Percentiles rank a stretch among this genome's conserved stretches.
These are phyloP conservation scores for Laspeyria flexula DNA, from an alignment of 2,888 invertebrate genomes.

Conservation along the genomic window DNA sequence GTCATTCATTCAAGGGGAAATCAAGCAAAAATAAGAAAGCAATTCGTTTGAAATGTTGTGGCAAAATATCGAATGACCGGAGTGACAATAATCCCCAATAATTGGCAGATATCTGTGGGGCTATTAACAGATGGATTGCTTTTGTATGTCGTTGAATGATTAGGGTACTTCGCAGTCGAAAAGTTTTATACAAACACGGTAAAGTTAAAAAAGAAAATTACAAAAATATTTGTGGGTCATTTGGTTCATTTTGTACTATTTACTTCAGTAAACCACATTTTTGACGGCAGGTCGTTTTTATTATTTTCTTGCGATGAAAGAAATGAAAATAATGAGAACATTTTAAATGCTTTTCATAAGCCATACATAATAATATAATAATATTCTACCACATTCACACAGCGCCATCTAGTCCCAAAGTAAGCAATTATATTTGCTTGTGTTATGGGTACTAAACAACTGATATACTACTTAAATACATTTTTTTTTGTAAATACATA, in stretches of 20 bases:
- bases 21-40: constrained; percentile 53
- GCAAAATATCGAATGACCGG: constrained; percentile 26
- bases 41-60: constrained; percentile 27
- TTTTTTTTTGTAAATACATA: too few species aligned
- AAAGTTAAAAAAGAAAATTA: constrained; percentile 1
- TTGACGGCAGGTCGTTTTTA: too few species aligned
- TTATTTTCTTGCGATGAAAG: too few species aligned
- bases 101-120: constrained; percentile 5
- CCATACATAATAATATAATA: too few species aligned
- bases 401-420: too few species aligned
- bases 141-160: constrained; percentile 12
- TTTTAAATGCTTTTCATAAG: too few species aligned
- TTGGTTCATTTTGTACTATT: neutral
- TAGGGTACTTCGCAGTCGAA: neutral
- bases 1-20: constrained; percentile 60
- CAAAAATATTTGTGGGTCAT: neutral
- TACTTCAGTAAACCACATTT: too few species aligned
- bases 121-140: constrained; percentile 28
- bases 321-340: too few species aligned
- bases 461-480: too few species aligned
- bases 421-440: too few species aligned
- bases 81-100: constrained; percentile 34
- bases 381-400: too few species aligned
- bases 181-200: constrained; percentile 4
- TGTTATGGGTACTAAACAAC: too few species aligned